Base-by-base conservation (phyloP, 2,888 invertebrate species). In the Mesopsocus fuscifrons region DNA sequence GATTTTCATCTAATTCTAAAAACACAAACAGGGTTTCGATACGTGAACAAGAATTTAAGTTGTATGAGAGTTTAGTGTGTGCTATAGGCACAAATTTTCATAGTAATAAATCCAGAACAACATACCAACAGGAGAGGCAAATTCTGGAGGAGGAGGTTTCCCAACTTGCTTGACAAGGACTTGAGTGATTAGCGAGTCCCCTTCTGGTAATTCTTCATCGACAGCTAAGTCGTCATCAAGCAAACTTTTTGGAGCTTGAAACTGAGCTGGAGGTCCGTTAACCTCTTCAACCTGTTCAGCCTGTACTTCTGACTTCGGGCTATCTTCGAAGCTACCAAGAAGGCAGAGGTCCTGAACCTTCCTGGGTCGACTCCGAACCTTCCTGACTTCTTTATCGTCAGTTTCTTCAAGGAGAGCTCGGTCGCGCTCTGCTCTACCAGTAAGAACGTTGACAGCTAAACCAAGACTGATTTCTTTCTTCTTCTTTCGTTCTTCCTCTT, bases 391-490 rank as follows among this genome's bases (percentile, higher is more conserved):
- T 56, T 34, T 59, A 63, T 51, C 77, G 71, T 50, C 61, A 50
- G 43, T 58, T 56, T 40, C 77, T 72, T 47, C 71, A 65, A 23
- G 50, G 55, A 3, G 56, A 46, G 22, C 47, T 48, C 58, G 63
- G 57, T 61, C 63, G 52, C 61, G 74, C 53, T 84, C 83, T 46
- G 82, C 76, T 46, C 82, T 71, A 1, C 87, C 87, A 2, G 87
- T 82, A 18, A 88, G 68, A 40, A 88, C 84, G 58, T 85, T 84
- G 50, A 87, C 88, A 8, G 88, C 88, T 44, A 81, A 72, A 6
- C 88, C 88, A 47, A 88, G 71, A 54, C 82, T 82, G 16, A 78
- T 68, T 23, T 54, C 51, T 46, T 56, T 58, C 55, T 81, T 83
- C 54, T 82, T 77, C 9, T 82, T 83, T 54, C 73, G 75, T 49